Base-by-base conservation (phyloP, 2,888 invertebrate species). In the Trachelus stipa region DNA sequence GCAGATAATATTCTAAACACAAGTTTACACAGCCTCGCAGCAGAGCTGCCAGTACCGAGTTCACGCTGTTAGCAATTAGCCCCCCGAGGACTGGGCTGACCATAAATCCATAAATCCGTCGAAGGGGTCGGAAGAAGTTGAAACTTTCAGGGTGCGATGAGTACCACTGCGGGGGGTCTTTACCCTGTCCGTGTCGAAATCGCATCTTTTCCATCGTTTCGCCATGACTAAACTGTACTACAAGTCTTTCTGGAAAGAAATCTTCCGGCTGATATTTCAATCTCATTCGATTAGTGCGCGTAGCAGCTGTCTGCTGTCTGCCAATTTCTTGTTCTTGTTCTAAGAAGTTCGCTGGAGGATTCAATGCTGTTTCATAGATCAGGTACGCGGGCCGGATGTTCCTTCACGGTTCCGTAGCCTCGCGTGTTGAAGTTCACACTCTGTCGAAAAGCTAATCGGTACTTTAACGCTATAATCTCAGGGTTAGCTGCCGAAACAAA, bases 61-160 rank as follows among this genome's bases (percentile, higher is more conserved):
- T 85, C 88, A 84, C 83, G 87, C 86, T 87, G 86, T 82, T 85
- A 83, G 85, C 88, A 88, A 88, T 88, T 88, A 88, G 85, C 84
- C 87, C 84, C 88, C 88, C 78, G 83, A 75, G 78, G 85, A 73
- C 76, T 81, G 15, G 83, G 82, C 82, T 81, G 83, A 82, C 84
- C 82, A 81, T 87, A 85, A 87, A 87, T 82, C 83, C 86, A 87
- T 88, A 88, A 88, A 88, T 88, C 87, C 86, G 83, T 86, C 87
- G 75, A 69, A 74, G 33, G 76, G 74, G 12, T 68, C 79, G 76
- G 77, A 78, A 80, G 23, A 75, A 80, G 77, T 78, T 80, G 76
- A 69, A 40, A 79, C 79, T 79, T 77, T 81, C 81, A 79, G 80
- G 83, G 80, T 77, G 82, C 87, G 88, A 88, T 87, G 87, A 88